Evolutionary conservation across 1,140 invertebrate genomes (phyloP).

Genomic region (Idris sp.): DNA sequence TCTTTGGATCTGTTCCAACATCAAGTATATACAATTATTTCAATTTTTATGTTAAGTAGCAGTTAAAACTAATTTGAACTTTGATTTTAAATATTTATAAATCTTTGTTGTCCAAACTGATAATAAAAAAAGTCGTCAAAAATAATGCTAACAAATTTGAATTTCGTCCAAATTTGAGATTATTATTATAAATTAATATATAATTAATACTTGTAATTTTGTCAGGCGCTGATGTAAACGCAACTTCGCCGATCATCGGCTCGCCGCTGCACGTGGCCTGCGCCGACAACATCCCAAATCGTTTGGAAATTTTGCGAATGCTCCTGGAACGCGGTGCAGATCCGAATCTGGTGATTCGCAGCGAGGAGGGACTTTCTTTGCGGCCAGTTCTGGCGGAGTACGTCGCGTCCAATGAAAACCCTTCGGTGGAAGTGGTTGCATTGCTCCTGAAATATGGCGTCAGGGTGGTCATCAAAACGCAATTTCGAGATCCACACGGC

Average conservation of each 20-base stretch:
- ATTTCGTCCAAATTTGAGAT: no score
- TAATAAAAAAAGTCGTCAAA: no score
- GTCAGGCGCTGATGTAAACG: conserved; percentile 88
- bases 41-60: no score
- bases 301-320: conserved; percentile 83
- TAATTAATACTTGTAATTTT: not conserved
- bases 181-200: no score
- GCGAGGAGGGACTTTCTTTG: conserved; percentile 83
- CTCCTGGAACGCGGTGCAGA: conserved; percentile 87
- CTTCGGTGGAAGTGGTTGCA: conserved; percentile 83
- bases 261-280: conserved; percentile 92
- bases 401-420: conserved; percentile 86
- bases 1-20: conserved; percentile 34
- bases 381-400: conserved; percentile 90
- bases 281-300: conserved; percentile 88
- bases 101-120: no score
- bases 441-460: conserved; percentile 89
- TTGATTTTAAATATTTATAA: no score
- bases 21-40: conserved; percentile 1
- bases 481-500: conserved; percentile 89
- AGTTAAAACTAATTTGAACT: no score
- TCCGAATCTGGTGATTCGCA: conserved; percentile 87
- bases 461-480: conserved; percentile 89
- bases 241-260: conserved; percentile 89
- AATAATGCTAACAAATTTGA: no score